Percentiles rank a stretch among this genome's conserved stretches.
phyloP scores from a whole-genome alignment of 2,888 invertebrate genomes.

The Torymus auratus region DNA sequence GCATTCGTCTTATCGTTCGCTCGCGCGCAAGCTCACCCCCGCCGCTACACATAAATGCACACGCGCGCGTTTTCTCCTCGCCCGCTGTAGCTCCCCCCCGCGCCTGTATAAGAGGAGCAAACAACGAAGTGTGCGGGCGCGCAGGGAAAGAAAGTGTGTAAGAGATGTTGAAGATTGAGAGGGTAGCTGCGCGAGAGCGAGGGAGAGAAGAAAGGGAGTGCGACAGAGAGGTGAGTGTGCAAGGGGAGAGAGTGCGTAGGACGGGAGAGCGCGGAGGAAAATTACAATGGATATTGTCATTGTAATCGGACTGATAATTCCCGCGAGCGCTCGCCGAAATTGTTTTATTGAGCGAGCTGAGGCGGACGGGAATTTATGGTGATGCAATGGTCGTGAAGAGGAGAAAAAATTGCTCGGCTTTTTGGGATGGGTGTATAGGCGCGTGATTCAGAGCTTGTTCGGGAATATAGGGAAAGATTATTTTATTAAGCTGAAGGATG shows the following conservation, averaged over 20 bases:
- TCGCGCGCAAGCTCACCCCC: constrained; percentile 10
- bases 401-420: too few species aligned
- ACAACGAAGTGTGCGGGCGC: constrained; percentile 45
- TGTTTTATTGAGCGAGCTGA: neutral
- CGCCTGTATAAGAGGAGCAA: constrained; percentile 24
- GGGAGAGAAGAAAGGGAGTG: neutral
- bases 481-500: too few species aligned
- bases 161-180: constrained; percentile 57
- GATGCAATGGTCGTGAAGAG: too few species aligned
- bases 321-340: neutral
- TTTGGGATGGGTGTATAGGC: too few species aligned
- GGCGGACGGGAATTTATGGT: neutral
- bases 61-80: constrained; percentile 44
- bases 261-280: constrained; percentile 18
- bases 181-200: constrained; percentile 24
- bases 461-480: too few species aligned
- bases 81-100: neutral
- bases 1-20: constrained; percentile 52
- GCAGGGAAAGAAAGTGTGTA: constrained; percentile 52
- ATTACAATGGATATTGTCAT: constrained; percentile 52
- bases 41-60: constrained; percentile 52
- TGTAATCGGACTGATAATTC: constrained; percentile 31
- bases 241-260: constrained; percentile 28
- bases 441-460: too few species aligned
- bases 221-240: constrained; percentile 7